phyloP scores from a whole-genome alignment of 1,140 invertebrate genomes.

The Papilio aristodemus region DNA sequence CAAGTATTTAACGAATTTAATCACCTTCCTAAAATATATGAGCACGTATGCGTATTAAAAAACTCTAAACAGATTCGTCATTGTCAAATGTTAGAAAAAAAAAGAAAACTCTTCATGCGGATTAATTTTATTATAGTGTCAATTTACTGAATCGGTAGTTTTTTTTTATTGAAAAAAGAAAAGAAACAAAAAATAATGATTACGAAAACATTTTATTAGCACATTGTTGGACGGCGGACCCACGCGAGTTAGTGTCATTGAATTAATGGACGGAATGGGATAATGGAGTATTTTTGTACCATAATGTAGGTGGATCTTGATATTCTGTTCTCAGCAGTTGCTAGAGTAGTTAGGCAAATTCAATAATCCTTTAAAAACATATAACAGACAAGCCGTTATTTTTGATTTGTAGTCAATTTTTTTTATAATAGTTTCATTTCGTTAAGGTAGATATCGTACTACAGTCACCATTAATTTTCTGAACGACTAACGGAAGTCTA shows the following conservation, averaged over 20 bases:
- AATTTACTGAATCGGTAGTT: not conserved
- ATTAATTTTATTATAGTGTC: not conserved
- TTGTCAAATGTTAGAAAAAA: not conserved
- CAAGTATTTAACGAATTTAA: no score
- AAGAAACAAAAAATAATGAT: not conserved
- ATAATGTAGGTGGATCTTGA: not conserved
- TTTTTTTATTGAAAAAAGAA: not conserved
- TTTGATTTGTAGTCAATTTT: not conserved
- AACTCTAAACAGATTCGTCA: not conserved
- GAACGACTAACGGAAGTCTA: not conserved
- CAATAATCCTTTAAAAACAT: not conserved
- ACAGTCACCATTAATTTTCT: not conserved
- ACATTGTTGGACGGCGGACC: not conserved
- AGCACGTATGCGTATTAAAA: no score
- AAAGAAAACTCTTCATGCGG: not conserved
- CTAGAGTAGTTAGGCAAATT: not conserved
- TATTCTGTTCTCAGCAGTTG: not conserved
- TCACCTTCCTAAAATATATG: no score
- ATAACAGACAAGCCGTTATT: not conserved
- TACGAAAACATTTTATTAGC: slow-evolving; percentile 15
- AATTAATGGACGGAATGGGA: slow-evolving; percentile 17
- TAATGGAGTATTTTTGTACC: slow-evolving; percentile 3
- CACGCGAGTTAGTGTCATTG: not conserved
- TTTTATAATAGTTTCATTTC: not conserved
- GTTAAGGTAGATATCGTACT: slow-evolving; percentile 3